Evolutionary conservation across 2,888 invertebrate species (phyloP).

Genomic region (Drosophila meridiana): DNA sequence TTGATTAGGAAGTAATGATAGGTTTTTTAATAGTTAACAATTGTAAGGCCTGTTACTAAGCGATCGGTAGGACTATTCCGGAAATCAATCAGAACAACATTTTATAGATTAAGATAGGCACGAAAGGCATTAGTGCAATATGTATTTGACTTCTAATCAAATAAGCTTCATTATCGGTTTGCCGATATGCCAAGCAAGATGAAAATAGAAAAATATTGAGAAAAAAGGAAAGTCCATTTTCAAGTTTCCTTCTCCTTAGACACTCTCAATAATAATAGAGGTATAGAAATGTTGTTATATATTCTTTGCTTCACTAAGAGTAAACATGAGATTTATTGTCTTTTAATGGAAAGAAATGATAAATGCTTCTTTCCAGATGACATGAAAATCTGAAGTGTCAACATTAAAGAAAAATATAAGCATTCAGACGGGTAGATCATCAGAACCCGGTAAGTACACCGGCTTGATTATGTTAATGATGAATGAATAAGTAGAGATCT

Average conservation of each 20-base stretch:
- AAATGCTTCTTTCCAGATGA: conserved; percentile 10
- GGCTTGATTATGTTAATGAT: conserved; percentile 4
- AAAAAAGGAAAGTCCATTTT: not conserved
- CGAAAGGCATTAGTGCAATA: not conserved
- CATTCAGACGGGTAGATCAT: conserved; percentile 4
- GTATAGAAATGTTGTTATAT: not conserved
- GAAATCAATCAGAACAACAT: not conserved
- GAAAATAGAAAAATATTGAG: not conserved
- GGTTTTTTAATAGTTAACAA: not conserved
- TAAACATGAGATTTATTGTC: conserved; percentile 4
- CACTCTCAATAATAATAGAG: not conserved
- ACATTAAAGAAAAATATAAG: not conserved
- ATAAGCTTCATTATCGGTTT: not conserved
- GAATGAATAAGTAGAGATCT: not conserved
- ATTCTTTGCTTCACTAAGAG: not conserved
- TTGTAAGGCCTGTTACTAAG: not conserved
- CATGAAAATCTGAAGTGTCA: conserved; percentile 7
- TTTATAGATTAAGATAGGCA: not conserved
- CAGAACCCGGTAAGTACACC: conserved; percentile 11
- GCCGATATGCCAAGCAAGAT: not conserved
- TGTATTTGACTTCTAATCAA: not conserved
- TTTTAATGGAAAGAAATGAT: conserved; percentile 12
- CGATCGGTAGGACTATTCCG: too few species aligned
- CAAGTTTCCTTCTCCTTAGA: not conserved
- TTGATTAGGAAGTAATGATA: not conserved